Conservation (phyloP, 2,888 invertebrate species). For the Slavum lentiscoides region DNA sequence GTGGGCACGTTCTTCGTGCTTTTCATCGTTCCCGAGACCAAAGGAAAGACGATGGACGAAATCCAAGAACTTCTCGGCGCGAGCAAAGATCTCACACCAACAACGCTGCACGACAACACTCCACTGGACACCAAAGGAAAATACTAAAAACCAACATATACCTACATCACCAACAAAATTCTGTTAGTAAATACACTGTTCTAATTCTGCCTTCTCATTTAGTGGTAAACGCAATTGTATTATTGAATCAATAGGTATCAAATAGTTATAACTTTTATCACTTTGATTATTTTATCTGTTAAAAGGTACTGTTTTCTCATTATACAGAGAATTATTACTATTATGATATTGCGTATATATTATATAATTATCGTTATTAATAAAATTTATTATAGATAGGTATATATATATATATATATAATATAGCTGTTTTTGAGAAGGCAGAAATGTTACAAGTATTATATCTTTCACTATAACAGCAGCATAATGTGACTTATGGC, state of each 20-base stretch:
- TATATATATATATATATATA: too few relatives aligned
- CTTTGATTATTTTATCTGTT: constrained; percentile 15
- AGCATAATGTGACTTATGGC: constrained; percentile 21
- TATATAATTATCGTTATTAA: not conserved
- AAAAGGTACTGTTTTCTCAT: not conserved
- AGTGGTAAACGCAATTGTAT: not conserved
- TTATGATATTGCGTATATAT: not conserved
- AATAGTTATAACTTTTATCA: not conserved
- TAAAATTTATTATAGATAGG: constrained; percentile 2
- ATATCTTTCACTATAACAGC: not conserved
- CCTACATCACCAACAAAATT: not conserved
- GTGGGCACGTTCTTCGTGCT: constrained; percentile 54
- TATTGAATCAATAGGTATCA: constrained; percentile 25
- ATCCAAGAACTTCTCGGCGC: constrained; percentile 55
- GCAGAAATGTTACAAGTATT: constrained; percentile 5
- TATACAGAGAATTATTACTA: not conserved
- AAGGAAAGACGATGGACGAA: constrained; percentile 56
- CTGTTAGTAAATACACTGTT: not conserved
- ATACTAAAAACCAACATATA: constrained; percentile 16
- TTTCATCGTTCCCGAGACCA: constrained; percentile 56
- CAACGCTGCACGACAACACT: constrained; percentile 6
- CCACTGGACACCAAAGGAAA: constrained; percentile 44
- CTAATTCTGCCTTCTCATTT: constrained; percentile 10
- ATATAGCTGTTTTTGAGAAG: not conserved
- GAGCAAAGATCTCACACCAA: constrained; percentile 31